A percentile compares a stretch with the other conserved stretches of the same genome.
These are phyloP conservation scores for Epizoanthus rinbou DNA, from an alignment of 92 coral and sea anemone genomes.

Conservation along the genomic window DNA sequence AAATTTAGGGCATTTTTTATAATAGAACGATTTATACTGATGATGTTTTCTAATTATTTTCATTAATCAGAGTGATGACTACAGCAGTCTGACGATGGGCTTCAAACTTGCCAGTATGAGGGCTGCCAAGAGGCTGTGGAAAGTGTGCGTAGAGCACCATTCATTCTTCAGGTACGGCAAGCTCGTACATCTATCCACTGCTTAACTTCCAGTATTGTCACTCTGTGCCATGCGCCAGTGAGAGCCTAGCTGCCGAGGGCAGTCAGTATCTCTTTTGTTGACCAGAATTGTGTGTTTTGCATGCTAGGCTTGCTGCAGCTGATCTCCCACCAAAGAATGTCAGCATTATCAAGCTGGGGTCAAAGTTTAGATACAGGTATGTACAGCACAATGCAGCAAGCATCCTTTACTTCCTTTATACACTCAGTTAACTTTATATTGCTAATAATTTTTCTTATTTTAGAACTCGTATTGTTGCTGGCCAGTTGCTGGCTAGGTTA, in stretches of 20 bases:
- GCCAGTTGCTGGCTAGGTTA: no score
- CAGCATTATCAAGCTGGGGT: constrained; percentile 75
- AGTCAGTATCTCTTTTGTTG: no score
- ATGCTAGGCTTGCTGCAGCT: constrained; percentile 64
- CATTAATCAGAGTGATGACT: constrained; percentile 74
- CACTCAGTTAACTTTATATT: neutral
- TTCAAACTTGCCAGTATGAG: constrained; percentile 79
- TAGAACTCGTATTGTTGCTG: no score
- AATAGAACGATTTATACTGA: no score
- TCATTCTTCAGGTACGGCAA: constrained; percentile 82
- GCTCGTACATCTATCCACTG: neutral
- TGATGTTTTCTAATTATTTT: neutral
- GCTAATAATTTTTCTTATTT: neutral
- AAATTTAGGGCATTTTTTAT: no score
- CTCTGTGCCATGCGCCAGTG: no score
- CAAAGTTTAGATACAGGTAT: constrained; percentile 89
- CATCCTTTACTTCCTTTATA: no score
- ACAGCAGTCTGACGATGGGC: constrained; percentile 72
- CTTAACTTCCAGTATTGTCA: no score
- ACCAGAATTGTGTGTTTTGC: neutral
- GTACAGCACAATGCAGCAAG: neutral
- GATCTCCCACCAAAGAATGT: constrained; percentile 68
- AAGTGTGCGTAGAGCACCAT: constrained; percentile 95
- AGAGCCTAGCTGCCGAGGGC: no score
- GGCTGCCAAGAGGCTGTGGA: constrained; percentile 96